Percentiles rank a stretch among this genome's conserved stretches.
Evolutionary conservation across 2,888 invertebrate species (phyloP).

Genomic region (Clistopyga incitator): DNA sequence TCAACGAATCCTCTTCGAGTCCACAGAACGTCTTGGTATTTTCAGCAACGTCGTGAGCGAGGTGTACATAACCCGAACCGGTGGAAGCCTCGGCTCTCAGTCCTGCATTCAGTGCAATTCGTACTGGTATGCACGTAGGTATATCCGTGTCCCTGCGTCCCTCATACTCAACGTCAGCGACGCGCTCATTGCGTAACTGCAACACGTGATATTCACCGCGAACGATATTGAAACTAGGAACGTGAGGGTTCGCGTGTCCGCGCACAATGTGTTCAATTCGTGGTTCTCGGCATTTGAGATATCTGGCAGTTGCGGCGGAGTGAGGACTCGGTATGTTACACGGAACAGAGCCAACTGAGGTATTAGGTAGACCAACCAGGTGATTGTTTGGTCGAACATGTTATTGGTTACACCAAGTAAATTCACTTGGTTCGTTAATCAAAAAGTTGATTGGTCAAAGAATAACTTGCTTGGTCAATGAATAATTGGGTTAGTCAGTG

Average conservation of each 20-base stretch:
- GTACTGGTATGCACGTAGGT: constrained; percentile 1
- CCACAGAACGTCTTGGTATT: constrained; percentile 22
- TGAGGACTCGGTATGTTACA: too few relatives aligned
- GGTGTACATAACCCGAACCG: constrained; percentile 28
- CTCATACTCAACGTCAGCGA: constrained; percentile 29
- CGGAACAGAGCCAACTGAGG: too few relatives aligned
- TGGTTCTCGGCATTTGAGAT: constrained; percentile 23
- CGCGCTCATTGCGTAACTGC: constrained; percentile 22
- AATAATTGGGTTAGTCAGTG: too few relatives aligned
- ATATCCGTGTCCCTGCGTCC: constrained; percentile 5
- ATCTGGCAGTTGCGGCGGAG: background rate
- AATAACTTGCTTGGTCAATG: too few relatives aligned
- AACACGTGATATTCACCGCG: constrained; percentile 39
- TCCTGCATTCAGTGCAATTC: constrained; percentile 30
- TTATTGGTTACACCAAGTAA: too few relatives aligned
- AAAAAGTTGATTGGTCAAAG: too few relatives aligned
- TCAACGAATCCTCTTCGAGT: constrained; percentile 27
- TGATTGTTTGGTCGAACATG: too few relatives aligned
- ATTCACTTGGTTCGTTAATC: too few relatives aligned
- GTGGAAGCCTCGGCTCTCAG: constrained; percentile 19
- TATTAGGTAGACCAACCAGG: too few relatives aligned
- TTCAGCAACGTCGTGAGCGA: constrained; percentile 15
- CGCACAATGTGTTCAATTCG: constrained; percentile 28
- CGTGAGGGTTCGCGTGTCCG: constrained; percentile 13
- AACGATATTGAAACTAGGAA: constrained; percentile 49